Evolutionary conservation across 2,888 invertebrate genomes (phyloP), one percentile per base, ranked within the genome.

Genomic region (Zaprionus lineosus): DNA sequence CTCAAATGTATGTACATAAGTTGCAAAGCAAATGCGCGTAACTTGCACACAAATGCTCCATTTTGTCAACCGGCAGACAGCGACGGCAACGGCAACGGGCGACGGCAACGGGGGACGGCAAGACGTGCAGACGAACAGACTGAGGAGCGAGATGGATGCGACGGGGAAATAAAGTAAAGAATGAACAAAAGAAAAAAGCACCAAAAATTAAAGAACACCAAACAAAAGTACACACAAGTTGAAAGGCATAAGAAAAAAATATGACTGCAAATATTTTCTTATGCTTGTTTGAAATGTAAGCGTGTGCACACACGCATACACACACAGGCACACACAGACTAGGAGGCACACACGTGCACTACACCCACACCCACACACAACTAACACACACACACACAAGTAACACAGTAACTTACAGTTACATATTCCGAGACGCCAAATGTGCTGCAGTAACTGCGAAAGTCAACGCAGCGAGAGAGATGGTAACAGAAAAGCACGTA

Each of bases 251-350:
- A 39, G 47, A 34, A 31, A 40, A 39, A 50, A 73, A 79, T 72
- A 55, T 52, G 50, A 74, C 65, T 74, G 85, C 78, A 78, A 78
- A 78, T 78, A 78, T 84, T 78, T 84, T 84, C 78, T 68, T 82
- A 62, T 52, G 74, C 84, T 76, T 63, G 82, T 63, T 63, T 59
- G 68, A 74, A 58, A 81, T 77, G 84, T 71, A 71, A 71, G 82
- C 78, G 71, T 62, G 18, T 14, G 33, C 14, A 28, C 21, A 24
- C 5, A 18, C 31, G 37, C 8, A 26, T 28, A 47, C 31, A 31
- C 14, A 19, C 26, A 53, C 43, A 28, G 15, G 40, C 26, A 33
- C 11, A 50, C 19, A 40, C 8, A 50, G 18, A 41, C 24, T 57
- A 11, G 48, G 24, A 53, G 58, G 34, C 68, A 62, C 48, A 57